Conservation (phyloP, 2,113 vertebrate species). For the Larimichthys polyactis region DNA sequence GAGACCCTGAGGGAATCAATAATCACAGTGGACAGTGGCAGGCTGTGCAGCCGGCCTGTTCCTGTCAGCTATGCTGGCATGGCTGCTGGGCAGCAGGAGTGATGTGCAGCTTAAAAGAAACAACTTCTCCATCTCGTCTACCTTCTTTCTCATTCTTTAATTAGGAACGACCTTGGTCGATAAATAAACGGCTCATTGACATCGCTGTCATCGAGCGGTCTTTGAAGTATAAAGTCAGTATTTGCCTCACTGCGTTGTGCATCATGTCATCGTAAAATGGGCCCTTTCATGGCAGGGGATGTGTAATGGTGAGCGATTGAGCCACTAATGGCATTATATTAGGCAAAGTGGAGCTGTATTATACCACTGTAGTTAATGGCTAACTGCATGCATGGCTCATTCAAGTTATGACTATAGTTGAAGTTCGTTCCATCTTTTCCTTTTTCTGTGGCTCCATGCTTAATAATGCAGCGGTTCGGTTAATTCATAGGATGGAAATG, state of each 20-base stretch:
- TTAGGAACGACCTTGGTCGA: slow-evolving; percentile 45
- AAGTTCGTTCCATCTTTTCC: slow-evolving; percentile 9
- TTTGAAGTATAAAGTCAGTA: slow-evolving; percentile 27
- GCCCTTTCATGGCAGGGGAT: slow-evolving; percentile 32
- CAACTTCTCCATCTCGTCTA: slow-evolving; percentile 28
- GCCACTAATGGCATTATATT: slow-evolving; percentile 45
- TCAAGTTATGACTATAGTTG: slow-evolving; percentile 39
- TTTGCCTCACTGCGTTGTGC: slow-evolving; percentile 42
- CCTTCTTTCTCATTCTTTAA: slow-evolving; percentile 53
- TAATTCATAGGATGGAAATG: slow-evolving; percentile 44
- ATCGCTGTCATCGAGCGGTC: slow-evolving; percentile 18
- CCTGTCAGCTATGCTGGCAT: slow-evolving; percentile 53
- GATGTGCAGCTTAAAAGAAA: slow-evolving; percentile 43
- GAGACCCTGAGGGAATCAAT: slow-evolving; percentile 59
- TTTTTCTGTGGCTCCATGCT: slow-evolving; percentile 4
- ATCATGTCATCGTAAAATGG: slow-evolving; percentile 22
- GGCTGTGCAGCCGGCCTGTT: slow-evolving; percentile 58
- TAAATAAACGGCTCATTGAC: slow-evolving; percentile 56
- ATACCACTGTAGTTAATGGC: slow-evolving; percentile 50
- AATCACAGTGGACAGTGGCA: slow-evolving; percentile 65
- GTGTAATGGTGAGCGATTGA: slow-evolving; percentile 49
- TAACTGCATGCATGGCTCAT: slow-evolving; percentile 41
- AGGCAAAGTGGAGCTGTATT: slow-evolving; percentile 39
- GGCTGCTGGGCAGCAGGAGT: slow-evolving; percentile 44
- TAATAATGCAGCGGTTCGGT: slow-evolving; percentile 39